Evolutionary conservation across 2,888 invertebrate genomes (phyloP), one percentile per base, ranked within the genome.

Genomic region (Dryobotodes eremita): DNA sequence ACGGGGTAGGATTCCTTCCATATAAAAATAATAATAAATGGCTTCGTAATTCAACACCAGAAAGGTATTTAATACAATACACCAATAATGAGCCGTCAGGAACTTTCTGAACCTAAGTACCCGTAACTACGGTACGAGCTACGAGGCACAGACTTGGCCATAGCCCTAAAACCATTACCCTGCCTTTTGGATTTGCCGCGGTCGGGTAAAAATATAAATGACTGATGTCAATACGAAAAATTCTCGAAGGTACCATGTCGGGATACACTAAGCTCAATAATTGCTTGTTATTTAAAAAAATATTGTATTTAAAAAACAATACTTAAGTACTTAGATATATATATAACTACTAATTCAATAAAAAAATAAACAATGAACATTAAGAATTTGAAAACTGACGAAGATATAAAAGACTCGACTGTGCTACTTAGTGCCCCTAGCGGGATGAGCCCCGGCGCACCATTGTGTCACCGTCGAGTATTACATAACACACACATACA

Each of bases 381-480:
- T 59, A n/a, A n/a, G n/a, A 57, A 36, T 17, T 36, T n/a, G n/a
- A 59, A n/a, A 70, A 36, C 61, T 61, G 61, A 61, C 61, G 70
- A 70, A 61, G 70, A 70, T 42, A 70, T 61, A n/a, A 70, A 61
- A 70, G 70, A 26, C 8, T 61, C 20, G 59, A n/a, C 70, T 61
- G 61, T n/a, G 55, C 70, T 77, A 86, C 85, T 70, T 68, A 80
- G 87, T 88, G 84, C 87, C 88, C 79, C 86, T 75, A 88, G 83
- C 79, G 53, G 80, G 79, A 72, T 57, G 50, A 71, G 71, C 83
- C 78, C 71, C 61, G 64, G 85, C 83, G 91, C 93, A 92, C 92
- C 85, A 93, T 92, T 86, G 93, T 92, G 86, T 93, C 94, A 88
- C 92, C 92, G 94, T 94, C 94, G 82, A 93, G 92, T n/a, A 59